Base-by-base conservation (phyloP, 1,140 invertebrate species). In the Lerema accius region DNA sequence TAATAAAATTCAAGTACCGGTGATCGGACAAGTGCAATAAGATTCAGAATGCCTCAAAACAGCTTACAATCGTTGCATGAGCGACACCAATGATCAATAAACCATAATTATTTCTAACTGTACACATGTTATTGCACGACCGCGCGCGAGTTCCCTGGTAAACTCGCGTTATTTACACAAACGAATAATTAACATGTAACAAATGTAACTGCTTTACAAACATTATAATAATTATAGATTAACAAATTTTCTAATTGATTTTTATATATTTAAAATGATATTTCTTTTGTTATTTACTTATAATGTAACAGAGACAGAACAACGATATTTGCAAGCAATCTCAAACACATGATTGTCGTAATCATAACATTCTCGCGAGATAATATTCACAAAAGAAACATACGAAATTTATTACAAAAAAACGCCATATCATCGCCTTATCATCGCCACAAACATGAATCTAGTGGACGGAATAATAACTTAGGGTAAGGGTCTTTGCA, bases 51-150 rank as follows among this genome's bases (percentile, higher is more conserved):
- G 2, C 19, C 19, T 23, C 19, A 2, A 23, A 5, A 23, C 19
- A 23, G 19, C 2, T 23, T 23, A 23, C 19, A 23, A 23, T 32
- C 3, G 4, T 32, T 32, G 2, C 9, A 32, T 4, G 28, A 32
- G 28, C 28, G 28, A 32, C 28, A 32, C 28, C 3, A 32, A 32
- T 7, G 1, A 32, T 9, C 9, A 32, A 32, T 32, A 32, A 32
- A 32, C 7, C 28, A 32, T 32, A 32, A 7, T 32, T 32, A 32
- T 32, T 32, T 32, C 28, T 48, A 37, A 37, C 35, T 39, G 35
- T 39, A 51, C 35, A 51, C 10, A n/a, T 39, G 28, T 39, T 49
- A 51, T 51, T 51, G 49, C 49, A 51, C 49, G 37, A 53, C n/a
- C 32, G 50, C 50, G 17, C 17, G 32, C 10, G 10, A 16, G 28